A percentile compares a stretch with the other conserved stretches of the same genome.
phyloP scores from a whole-genome alignment of 2,888 invertebrate genomes.

The Apoderus coryli region DNA sequence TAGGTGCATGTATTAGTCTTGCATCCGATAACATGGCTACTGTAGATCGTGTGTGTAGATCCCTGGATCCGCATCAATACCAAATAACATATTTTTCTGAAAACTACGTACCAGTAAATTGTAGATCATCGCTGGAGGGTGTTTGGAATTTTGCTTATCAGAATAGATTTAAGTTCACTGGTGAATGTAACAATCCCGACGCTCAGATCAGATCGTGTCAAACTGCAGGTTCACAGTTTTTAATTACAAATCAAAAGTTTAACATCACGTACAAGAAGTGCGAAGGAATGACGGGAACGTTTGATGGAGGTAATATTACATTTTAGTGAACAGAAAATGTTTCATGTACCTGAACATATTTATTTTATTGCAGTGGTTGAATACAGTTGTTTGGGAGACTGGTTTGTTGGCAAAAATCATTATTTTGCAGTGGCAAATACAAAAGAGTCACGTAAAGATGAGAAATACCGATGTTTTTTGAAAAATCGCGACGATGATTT shows the following conservation, averaged over 20 bases:
- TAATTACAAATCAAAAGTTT: constrained; percentile 94
- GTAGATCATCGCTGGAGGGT: constrained; percentile 82
- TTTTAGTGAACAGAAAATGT: no score
- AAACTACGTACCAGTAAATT: constrained; percentile 80
- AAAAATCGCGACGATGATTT: constrained; percentile 90
- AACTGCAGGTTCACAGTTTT: constrained; percentile 87
- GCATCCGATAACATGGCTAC: constrained; percentile 49
- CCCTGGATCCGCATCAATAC: constrained; percentile 64
- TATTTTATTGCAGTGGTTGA: constrained; percentile 49
- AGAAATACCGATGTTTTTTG: constrained; percentile 86
- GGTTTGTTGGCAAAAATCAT: constrained; percentile 92
- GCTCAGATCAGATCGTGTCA: constrained; percentile 89
- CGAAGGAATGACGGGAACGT: constrained; percentile 76
- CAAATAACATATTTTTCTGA: constrained; percentile 76
- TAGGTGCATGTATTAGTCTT: constrained; percentile 53
- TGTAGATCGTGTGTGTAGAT: constrained; percentile 61
- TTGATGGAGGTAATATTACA: constrained; percentile 51
- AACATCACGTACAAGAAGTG: constrained; percentile 88
- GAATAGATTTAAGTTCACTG: constrained; percentile 80
- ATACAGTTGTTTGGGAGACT: constrained; percentile 86
- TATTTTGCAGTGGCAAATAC: constrained; percentile 96
- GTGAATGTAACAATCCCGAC: constrained; percentile 79
- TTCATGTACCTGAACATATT: background rate
- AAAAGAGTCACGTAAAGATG: constrained; percentile 88
- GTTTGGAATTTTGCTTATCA: constrained; percentile 84